These are phyloP conservation scores for Dryocosmus kuriphilus DNA, from an alignment of 2,888 invertebrate species.

Conservation along the genomic window DNA sequence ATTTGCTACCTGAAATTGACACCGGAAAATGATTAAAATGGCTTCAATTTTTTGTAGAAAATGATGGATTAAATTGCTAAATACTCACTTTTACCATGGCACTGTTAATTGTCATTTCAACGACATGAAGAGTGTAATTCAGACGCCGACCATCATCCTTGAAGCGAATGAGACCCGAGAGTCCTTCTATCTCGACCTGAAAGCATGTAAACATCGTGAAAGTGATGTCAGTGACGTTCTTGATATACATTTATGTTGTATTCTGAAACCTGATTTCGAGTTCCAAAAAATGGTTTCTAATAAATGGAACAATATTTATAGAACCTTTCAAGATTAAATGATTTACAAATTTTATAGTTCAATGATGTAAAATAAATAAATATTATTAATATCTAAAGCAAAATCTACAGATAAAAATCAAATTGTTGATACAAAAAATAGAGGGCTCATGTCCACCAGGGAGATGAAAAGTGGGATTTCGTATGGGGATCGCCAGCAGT, in stretches of 20 bases:
- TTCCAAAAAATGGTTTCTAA: background rate
- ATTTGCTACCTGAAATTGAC: constrained; percentile 84
- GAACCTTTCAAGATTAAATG: background rate
- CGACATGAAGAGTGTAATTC: constrained; percentile 93
- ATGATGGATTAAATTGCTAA: background rate
- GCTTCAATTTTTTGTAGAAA: too few species aligned
- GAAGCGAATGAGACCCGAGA: constrained; percentile 94
- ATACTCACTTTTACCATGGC: constrained; percentile 89
- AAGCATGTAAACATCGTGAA: constrained; percentile 64
- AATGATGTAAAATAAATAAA: too few species aligned
- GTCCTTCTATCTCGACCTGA: constrained; percentile 93
- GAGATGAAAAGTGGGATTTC: background rate
- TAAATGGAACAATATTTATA: too few species aligned
- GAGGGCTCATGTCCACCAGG: background rate
- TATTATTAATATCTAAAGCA: too few species aligned
- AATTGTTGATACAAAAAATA: background rate
- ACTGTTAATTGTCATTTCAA: constrained; percentile 96
- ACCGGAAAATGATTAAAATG: background rate
- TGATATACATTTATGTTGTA: background rate
- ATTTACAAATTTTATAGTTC: background rate
- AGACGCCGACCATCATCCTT: constrained; percentile 93
- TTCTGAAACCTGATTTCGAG: background rate
- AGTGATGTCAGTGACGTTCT: background rate
- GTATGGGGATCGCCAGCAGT: constrained; percentile 45
- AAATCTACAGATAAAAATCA: too few species aligned